Conservation (phyloP, 2,113 vertebrate species). For the Gymnobelideus leadbeateri region DNA sequence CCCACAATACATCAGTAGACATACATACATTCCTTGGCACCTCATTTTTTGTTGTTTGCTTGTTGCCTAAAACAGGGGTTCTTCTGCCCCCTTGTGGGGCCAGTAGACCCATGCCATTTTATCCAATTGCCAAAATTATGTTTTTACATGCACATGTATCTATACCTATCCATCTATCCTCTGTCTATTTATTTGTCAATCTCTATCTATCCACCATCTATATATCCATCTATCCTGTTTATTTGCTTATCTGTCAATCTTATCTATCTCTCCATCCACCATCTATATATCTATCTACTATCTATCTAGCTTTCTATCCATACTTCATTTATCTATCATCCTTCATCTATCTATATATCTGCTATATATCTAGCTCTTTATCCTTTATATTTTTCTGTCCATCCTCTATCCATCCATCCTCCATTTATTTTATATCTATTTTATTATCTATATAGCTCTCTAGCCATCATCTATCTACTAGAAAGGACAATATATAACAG, state of each 20-base stretch:
- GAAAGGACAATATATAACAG: background rate
- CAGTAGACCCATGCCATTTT: background rate
- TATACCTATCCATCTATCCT: background rate
- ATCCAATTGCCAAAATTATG: background rate
- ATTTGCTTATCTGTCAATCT: background rate
- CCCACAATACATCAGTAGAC: background rate
- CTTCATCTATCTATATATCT: background rate
- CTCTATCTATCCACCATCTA: no score
- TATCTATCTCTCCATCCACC: no score
- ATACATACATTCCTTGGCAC: background rate
- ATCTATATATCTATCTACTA: no score
- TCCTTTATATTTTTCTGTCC: background rate
- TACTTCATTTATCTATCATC: background rate
- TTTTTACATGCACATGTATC: background rate
- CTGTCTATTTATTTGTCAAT: background rate
- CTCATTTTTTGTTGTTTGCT: background rate
- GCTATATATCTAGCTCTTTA: no score
- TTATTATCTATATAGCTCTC: no score
- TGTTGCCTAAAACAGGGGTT: background rate
- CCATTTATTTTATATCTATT: no score
- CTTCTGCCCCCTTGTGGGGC: background rate
- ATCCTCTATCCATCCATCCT: background rate
- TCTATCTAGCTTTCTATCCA: background rate
- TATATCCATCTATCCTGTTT: no score
- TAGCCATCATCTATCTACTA: background rate